Base-by-base conservation (phyloP, 2,113 vertebrate species). In the Embiotoca jacksoni region DNA sequence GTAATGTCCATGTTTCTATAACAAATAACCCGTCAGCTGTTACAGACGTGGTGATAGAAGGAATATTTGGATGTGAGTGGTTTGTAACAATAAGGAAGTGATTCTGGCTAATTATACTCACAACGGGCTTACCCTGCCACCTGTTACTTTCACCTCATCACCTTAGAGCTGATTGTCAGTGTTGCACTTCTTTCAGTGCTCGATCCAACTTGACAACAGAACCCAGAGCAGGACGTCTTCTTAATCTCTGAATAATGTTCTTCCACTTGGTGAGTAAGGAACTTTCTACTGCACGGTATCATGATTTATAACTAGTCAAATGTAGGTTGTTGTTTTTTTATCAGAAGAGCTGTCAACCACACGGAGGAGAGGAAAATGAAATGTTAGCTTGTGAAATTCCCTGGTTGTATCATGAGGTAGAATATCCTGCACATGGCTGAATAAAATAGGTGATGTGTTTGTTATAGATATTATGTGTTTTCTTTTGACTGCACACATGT, bases 81-180 rank as follows among this genome's bases (percentile, higher is more conserved):
- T 71, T 63, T 62, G 36, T 63, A 64, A 69, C 30, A 78, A 93
- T 49, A 54, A 70, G 90, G 94, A 95, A 94, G 92, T 94, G 88
- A 80, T 32, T 2, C 60, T 4, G 6, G 47, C 30, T 90, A 91
- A 91, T 90, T 88, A 91, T 93, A 92, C 14, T 70, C 72, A 37
- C 15, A 64, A 1, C 33, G 16, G 4, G 31, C 66, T 73, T 78
- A 88, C 67, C 78, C 23, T 14, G 31, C 14, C 92, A 93, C 68
- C 91, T 94, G 91, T 49, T 89, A 72, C 76, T 92, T 91, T 93
- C 88, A 78, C 53, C 0, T 31, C 10, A 75, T 74, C 61, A 31
- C 5, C 35, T 49, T 3, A 15, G 58, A 60, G 47, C 41, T 30
- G 10, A 60, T 15, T 52, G 53, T 75, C 31, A 63, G 37, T 41